A percentile compares a stretch with the other conserved stretches of the same genome.
Conservation (phyloP, 2,797 vertebrate species). For the Galago senegalensis region DNA sequence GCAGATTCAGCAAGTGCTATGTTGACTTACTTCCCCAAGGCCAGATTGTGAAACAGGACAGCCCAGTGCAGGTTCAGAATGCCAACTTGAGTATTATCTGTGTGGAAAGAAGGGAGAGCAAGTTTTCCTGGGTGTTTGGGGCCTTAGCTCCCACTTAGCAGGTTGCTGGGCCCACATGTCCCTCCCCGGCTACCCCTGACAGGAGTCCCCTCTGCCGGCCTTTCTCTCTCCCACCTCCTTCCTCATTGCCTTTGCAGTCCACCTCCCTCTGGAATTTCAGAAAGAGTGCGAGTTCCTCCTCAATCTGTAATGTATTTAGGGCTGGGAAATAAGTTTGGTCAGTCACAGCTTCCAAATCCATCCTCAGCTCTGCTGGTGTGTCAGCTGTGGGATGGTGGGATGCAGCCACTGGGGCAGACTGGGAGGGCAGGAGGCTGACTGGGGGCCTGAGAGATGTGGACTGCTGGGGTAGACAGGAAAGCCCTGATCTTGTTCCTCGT, state of each 20-base stretch:
- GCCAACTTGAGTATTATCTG: background rate
- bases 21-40: background rate
- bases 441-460: background rate
- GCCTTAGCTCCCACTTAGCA: fast-evolving
- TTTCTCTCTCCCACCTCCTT: background rate
- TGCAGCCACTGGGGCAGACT: fast-evolving
- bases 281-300: fast-evolving
- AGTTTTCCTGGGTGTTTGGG: fast-evolving
- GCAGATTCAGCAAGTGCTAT: background rate
- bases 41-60: background rate
- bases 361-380: background rate
- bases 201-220: fast-evolving
- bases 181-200: fast-evolving
- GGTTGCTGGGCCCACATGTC: no score
- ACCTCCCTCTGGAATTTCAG: background rate
- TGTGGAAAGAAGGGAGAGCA: background rate
- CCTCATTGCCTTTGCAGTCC: fast-evolving
- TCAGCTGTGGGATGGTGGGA: background rate
- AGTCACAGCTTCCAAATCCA: background rate
- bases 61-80: background rate
- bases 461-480: background rate
- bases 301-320: fast-evolving
- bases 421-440: background rate
- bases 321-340: background rate
- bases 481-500: background rate